phyloP scores from a whole-genome alignment of 2,888 invertebrate species.

The Latheticus oryzae region DNA sequence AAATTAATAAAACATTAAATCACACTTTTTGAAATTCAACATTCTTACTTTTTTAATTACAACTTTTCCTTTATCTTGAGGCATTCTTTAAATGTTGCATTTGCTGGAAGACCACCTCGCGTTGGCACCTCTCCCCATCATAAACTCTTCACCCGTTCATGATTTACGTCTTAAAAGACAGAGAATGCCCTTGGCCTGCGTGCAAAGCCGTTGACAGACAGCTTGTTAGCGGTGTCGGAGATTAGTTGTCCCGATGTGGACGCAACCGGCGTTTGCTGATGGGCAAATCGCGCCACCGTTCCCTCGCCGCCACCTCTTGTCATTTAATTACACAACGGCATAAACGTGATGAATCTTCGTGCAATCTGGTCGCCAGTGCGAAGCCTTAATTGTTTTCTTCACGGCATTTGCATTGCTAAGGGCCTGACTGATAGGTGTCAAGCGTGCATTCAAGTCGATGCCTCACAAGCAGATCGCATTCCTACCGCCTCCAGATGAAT shows the following conservation, averaged over 20 bases:
- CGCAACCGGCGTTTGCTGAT: conserved; percentile 40
- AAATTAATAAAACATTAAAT: too few relatives aligned
- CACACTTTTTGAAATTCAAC: too few relatives aligned
- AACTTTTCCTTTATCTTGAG: too few relatives aligned
- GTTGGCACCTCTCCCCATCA: too few relatives aligned
- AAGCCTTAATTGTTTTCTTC: conserved; percentile 57
- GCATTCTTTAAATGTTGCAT: too few relatives aligned
- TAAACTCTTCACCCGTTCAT: conserved; percentile 11
- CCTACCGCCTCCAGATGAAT: conserved; percentile 35
- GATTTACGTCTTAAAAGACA: conserved; percentile 22
- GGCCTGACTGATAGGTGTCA: conserved; percentile 61
- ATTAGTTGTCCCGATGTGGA: conserved; percentile 42
- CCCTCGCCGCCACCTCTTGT: conserved; percentile 46
- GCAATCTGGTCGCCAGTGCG: conserved; percentile 48
- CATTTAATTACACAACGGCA: conserved; percentile 50
- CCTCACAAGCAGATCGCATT: conserved; percentile 48
- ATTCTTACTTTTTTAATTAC: too few relatives aligned
- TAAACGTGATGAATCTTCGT: conserved; percentile 50
- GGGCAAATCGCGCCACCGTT: conserved; percentile 48
- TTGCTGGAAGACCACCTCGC: too few relatives aligned
- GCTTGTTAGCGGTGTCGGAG: conserved; percentile 51
- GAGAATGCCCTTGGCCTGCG: conserved; percentile 42
- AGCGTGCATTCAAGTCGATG: conserved; percentile 52
- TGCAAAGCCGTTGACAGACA: conserved; percentile 54
- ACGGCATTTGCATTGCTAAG: conserved; percentile 60